Evolutionary conservation across 2,113 vertebrate genomes (phyloP).

Genomic region (Nestor notabilis): DNA sequence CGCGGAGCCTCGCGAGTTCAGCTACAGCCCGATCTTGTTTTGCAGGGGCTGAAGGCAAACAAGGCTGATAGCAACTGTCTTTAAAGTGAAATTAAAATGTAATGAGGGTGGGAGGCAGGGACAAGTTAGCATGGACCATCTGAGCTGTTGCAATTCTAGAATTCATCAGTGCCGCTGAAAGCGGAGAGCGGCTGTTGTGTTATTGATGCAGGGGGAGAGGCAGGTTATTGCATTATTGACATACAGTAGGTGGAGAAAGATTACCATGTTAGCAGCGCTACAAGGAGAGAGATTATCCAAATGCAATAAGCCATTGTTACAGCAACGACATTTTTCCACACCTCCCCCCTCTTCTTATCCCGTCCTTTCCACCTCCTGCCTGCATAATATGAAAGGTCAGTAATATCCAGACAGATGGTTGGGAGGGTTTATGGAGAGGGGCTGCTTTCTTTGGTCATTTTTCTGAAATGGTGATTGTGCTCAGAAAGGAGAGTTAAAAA

Average conservation of each 20-base stretch:
- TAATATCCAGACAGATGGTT: constrained; percentile 60
- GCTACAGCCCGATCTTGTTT: neutral
- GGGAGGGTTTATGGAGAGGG: constrained; percentile 34
- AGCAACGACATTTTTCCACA: constrained; percentile 35
- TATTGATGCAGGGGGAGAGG: constrained; percentile 30
- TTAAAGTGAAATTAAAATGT: constrained; percentile 58
- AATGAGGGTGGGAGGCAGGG: constrained; percentile 57
- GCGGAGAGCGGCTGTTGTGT: constrained; percentile 21
- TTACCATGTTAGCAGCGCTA: constrained; percentile 10
- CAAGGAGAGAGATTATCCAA: constrained; percentile 54
- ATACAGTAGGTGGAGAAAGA: constrained; percentile 51
- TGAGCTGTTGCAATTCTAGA: constrained; percentile 60
- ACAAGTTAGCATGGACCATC: neutral
- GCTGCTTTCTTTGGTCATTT: constrained; percentile 58
- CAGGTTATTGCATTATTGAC: constrained; percentile 62
- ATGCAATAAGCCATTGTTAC: constrained; percentile 60
- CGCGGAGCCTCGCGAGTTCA: neutral
- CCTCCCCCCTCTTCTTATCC: neutral
- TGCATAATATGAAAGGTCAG: constrained; percentile 52
- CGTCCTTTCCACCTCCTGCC: neutral
- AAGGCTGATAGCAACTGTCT: constrained; percentile 34
- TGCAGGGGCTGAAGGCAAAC: constrained; percentile 22
- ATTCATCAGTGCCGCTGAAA: constrained; percentile 15
- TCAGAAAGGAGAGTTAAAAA: neutral
- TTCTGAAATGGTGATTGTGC: constrained; percentile 21